Evolutionary conservation across 2,113 vertebrate genomes (phyloP).

Genomic region (Pachypanchax playfairii): DNA sequence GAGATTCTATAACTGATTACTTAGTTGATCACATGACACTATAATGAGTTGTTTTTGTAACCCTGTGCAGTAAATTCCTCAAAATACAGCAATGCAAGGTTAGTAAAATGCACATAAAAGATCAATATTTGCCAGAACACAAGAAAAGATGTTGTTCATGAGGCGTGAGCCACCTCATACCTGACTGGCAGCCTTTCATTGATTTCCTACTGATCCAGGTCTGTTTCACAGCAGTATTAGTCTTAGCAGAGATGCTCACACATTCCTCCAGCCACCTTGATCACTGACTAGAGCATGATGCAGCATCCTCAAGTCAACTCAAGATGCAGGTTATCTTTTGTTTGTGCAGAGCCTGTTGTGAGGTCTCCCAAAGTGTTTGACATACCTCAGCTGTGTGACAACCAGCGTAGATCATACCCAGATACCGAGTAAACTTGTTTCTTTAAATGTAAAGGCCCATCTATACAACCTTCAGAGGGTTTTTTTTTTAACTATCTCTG

Average conservation of each 20-base stretch:
- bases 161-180: constrained; percentile 1
- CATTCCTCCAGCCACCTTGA: not conserved
- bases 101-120: constrained; percentile 43
- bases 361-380: not conserved
- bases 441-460: too few species aligned
- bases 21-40: constrained; percentile 11
- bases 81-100: constrained; percentile 23
- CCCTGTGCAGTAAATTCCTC: constrained; percentile 21
- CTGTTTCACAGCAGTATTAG: not conserved
- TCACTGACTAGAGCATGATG: not conserved
- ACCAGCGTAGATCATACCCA: not conserved
- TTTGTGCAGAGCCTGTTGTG: not conserved
- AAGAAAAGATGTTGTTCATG: constrained; percentile 22
- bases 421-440: too few species aligned
- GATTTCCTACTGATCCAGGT: not conserved
- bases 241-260: constrained; percentile 1
- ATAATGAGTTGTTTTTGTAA: constrained; percentile 25
- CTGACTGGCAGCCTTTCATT: not conserved
- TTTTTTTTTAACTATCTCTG: too few species aligned
- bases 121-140: constrained; percentile 45
- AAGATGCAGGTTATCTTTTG: not conserved
- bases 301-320: constrained; percentile 1
- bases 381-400: not conserved
- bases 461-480: too few species aligned
- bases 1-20: not conserved